Base-by-base conservation (phyloP, 2,888 invertebrate species). In the Lissocephala sabroskyi region DNA sequence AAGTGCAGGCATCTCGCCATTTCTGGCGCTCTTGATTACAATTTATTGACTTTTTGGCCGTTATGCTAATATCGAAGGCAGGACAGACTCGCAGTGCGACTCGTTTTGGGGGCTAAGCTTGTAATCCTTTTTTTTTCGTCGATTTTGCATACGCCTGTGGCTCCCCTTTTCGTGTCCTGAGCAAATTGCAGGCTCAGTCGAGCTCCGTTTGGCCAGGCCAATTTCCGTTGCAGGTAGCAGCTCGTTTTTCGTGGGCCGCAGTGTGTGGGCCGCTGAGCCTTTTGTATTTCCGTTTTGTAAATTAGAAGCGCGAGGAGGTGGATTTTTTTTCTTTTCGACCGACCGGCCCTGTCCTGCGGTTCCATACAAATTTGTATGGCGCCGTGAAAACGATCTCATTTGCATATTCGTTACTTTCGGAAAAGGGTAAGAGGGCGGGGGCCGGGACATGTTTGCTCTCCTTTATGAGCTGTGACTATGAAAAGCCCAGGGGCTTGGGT, bases 211-310 rank as follows among this genome's bases (percentile, higher is more conserved):
- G 23, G 74, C 56, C 62, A 65, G 63, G 55, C 76, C 68, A 75
- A 71, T 70, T 73, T 71, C 68, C 73, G 63, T 59, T 67, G 28
- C 26, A 32, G 7, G 18, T n/a, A n/a, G n/a, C n/a, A n/a, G 28
- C 36, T 28, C 6, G 36, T 45, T 37, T 10, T 23, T 28, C 30
- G 18, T 45, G 33, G 32, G 29, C 40, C 16, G 37, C 30, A 50
- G 41, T 35, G n/a, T 35, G 37, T 44, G 28, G n/a, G n/a, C n/a
- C n/a, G 37, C 52, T 40, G 55, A 59, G 64, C 65, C 71, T 71
- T 71, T 71, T 73, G 68, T 68, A 65, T 71, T 75, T 75, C 70
- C 70, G 75, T 52, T 62, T 71, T 67, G 60, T 58, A 74, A 70
- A 70, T 74, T 70, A 71, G 75, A 64, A 54, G 43, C 58, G 52